Percentiles rank a stretch among this genome's conserved stretches.
These are phyloP conservation scores for Phalanger gymnotis DNA, from an alignment of 2,797 vertebrate species.

Conservation along the genomic window DNA sequence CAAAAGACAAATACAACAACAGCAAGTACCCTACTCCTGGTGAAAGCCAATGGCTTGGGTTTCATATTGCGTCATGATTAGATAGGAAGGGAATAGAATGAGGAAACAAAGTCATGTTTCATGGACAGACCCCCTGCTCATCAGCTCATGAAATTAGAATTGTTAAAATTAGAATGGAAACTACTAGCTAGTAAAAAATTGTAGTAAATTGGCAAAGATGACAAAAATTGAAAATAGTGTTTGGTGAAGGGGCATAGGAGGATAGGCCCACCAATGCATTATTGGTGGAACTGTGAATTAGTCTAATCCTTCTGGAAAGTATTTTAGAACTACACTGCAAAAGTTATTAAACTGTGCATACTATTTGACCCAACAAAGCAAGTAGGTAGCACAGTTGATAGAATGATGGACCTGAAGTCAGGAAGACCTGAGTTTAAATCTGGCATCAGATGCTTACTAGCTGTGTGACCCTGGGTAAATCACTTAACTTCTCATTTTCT, in stretches of 20 bases:
- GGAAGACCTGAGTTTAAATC: background rate
- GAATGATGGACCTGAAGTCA: background rate
- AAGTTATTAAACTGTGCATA: background rate
- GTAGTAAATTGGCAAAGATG: background rate
- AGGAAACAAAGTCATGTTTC: background rate
- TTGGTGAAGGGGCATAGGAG: background rate
- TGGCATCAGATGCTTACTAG: background rate
- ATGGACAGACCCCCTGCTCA: background rate
- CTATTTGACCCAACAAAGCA: background rate
- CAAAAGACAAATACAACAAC: too few relatives aligned
- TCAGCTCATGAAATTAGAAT: background rate
- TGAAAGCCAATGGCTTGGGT: conserved; percentile 1
- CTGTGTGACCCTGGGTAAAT: background rate
- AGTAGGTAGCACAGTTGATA: background rate
- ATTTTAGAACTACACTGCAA: background rate
- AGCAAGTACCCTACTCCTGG: background rate
- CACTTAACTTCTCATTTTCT: background rate
- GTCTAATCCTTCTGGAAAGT: background rate
- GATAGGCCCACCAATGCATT: background rate
- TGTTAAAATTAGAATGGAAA: background rate
- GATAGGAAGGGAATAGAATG: background rate
- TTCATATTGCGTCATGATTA: conserved; percentile 8
- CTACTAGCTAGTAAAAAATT: background rate
- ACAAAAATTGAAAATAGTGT: background rate
- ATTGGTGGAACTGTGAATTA: background rate